Percentiles rank a stretch among this genome's conserved stretches.
These are phyloP conservation scores for Bos javanicus DNA, from an alignment of 2,113 vertebrate genomes.

Conservation along the genomic window DNA sequence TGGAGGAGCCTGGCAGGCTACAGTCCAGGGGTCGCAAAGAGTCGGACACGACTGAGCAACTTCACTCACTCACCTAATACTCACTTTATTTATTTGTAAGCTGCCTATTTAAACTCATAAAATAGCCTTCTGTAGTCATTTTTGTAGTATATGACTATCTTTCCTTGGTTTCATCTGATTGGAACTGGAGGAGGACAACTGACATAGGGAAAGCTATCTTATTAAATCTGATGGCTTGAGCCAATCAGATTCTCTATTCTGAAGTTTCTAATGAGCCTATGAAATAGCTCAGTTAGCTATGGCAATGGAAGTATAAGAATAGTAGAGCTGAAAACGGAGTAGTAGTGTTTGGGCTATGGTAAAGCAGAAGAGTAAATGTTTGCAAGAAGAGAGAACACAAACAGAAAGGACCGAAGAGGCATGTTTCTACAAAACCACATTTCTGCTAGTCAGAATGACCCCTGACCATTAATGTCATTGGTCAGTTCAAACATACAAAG, in stretches of 20 bases:
- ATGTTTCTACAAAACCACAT: not conserved
- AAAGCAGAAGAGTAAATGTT: not conserved
- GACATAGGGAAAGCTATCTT: not conserved
- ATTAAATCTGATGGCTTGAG: not conserved
- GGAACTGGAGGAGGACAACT: not conserved
- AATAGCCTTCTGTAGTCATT: too few relatives aligned
- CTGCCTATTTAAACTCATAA: too few relatives aligned
- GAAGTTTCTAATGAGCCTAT: not conserved
- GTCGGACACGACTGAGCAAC: too few relatives aligned
- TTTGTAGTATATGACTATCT: too few relatives aligned
- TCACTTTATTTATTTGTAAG: too few relatives aligned
- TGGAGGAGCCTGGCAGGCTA: too few relatives aligned
- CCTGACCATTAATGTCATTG: not conserved
- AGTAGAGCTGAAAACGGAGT: not conserved
- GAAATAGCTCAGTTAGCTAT: not conserved
- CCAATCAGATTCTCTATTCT: not conserved
- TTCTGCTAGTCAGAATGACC: not conserved
- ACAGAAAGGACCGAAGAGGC: not conserved
- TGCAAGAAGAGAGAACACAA: not conserved
- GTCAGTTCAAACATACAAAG: not conserved
- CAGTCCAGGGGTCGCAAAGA: too few relatives aligned
- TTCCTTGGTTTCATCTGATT: not conserved
- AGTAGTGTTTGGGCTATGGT: not conserved
- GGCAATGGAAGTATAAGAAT: not conserved
- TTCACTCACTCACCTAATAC: too few relatives aligned